Base-by-base conservation (phyloP, 1,140 invertebrate genomes). In the Aphelenchoides avenae region DNA sequence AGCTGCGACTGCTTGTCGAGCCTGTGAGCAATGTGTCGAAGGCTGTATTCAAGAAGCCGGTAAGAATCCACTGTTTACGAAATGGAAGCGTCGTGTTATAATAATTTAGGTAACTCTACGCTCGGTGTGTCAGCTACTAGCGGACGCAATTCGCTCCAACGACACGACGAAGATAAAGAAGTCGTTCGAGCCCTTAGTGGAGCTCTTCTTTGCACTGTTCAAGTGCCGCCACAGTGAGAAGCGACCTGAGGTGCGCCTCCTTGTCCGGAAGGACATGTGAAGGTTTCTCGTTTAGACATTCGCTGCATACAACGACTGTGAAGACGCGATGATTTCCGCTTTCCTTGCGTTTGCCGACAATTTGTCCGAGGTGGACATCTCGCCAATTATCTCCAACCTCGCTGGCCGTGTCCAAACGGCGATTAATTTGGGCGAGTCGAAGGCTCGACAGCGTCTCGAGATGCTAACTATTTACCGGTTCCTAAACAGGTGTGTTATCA, bases 401-500 rank as follows among this genome's bases (percentile, higher is more conserved):
- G 20, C 57, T 3, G 56, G 59, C n/a, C 29, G 42, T 34, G 40
- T 58, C 15, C 13, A 27, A 4, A 41, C 39, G 15, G 36, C 39
- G 9, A 15, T 58, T 6, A 55, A 13, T 26, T 26, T 15, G 24
- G 29, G 2, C 7, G 56, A 61, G 6, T 22, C 52, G 11, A 54
- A 58, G 13, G 20, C 20, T 15, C 44, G 29, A 18, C 18, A 59
- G n/a, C 52, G 52, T 61, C 36, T 33, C 5, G 27, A 27, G 22
- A 42, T 58, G 1, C 11, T 60, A 6, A 58, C 56, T 15, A 41
- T 61, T 9, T 58, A 59, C 55, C 30, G 36, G 31, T 60, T 58
- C 11, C 39, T 31, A 2, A 58, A 61, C 29, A 22, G 39, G 52
- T 49, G 7, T 20, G 46, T 41, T n/a, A n/a, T n/a, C n/a, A n/a